Evolutionary conservation across 64 coral and sea anemone species (phyloP), one percentile per base, ranked within the genome.

Genomic region (Actinia equina): DNA sequence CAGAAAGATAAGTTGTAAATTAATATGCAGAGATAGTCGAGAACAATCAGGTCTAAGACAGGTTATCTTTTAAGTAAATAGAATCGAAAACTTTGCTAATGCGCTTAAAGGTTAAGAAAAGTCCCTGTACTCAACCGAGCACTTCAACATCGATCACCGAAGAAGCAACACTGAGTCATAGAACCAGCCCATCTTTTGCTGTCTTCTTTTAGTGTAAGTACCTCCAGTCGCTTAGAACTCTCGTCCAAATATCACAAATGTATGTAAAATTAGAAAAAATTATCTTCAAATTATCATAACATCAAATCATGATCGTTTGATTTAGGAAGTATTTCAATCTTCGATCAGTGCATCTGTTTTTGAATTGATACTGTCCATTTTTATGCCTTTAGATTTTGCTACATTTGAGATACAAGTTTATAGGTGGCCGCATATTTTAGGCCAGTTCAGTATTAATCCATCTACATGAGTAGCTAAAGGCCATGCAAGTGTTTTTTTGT

Each of bases 31-130:
- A 19, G 78, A 49, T 81, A 81, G 78, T 44, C 43, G 5, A 52
- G 43, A 52, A 74, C 69, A 74, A 74, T 74, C 69, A 74, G 13
- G 69, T 74, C 69, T 74, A 25, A 74, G 5, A 6, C 44, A 12
- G 78, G 78, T 81, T 81, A 81, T 81, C 78, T 44, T 46, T 49
- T 20, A 81, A 81, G 43, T 52, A 81, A 81, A 81, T 81, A 81
- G 45, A 52, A 49, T 17, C 27, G 43, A 81, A n/a, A 81, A 52
- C 42, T 81, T 20, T 8, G 42, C 49, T 49, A 81, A 81, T 81
- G 78, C 49, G 78, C 43, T 52, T 23, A 52, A 52, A 52, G 78
- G 78, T 81, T 81, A 81, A 81, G 17, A 52, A 81, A 81, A 44
- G 78, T 49, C 78, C 17, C 45, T 52, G 17, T 44, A 49, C 69